phyloP scores from a whole-genome alignment of 2,113 vertebrate species.

The Elachura formosa region DNA sequence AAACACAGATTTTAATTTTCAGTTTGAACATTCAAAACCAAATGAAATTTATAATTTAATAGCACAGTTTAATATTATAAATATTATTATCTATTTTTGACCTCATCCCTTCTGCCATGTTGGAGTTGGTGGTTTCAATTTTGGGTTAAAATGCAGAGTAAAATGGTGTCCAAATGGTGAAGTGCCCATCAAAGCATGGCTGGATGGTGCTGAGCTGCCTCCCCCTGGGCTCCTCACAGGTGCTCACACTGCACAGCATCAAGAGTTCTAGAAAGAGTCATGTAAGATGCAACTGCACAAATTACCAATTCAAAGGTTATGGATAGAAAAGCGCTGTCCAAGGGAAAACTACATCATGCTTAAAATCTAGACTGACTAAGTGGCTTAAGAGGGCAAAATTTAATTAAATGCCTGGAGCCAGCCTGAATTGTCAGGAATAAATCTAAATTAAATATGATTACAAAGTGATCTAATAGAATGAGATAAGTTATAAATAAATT shows the following conservation, averaged over 20 bases:
- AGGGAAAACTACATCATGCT: constrained; percentile 31
- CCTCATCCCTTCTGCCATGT: not conserved
- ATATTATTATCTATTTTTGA: not conserved
- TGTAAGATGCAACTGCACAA: not conserved
- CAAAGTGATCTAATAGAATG: constrained; percentile 65
- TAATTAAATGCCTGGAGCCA: constrained; percentile 68
- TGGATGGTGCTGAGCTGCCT: not conserved
- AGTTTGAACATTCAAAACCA: not conserved
- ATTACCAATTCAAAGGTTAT: constrained; percentile 36
- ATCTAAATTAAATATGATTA: constrained; percentile 73
- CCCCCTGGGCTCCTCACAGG: not conserved
- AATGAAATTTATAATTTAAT: not conserved
- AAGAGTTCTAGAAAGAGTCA: not conserved
- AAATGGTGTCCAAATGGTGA: fast-evolving
- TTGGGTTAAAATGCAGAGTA: not conserved
- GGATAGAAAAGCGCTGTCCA: not conserved
- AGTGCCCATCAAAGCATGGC: fast-evolving
- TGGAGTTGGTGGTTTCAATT: fast-evolving
- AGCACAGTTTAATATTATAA: not conserved
- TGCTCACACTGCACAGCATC: not conserved
- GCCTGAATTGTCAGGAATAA: constrained; percentile 59
- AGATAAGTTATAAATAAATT: constrained; percentile 59
- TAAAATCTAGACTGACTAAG: constrained; percentile 62
- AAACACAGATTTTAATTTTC: not conserved
- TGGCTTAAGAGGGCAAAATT: constrained; percentile 59